Conservation (phyloP, 2,888 invertebrate genomes). For the Cryptocephalus primarius region DNA sequence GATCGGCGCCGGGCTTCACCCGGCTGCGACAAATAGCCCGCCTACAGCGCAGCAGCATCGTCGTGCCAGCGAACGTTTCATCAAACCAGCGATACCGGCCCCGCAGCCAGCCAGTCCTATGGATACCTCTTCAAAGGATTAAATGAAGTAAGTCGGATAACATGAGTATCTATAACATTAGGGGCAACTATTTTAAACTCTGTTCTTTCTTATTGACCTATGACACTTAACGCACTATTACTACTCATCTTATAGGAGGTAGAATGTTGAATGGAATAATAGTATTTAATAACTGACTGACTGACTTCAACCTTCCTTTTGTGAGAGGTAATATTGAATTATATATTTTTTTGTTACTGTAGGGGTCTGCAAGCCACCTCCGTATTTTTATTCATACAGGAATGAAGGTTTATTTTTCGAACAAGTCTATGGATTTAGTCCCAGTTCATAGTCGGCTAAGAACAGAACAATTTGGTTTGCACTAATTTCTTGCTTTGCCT, state of each 20-base stretch:
- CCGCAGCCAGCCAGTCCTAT: constrained; percentile 54
- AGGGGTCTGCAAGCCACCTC: neutral
- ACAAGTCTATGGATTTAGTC: neutral
- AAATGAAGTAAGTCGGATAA: constrained; percentile 6
- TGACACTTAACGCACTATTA: too few species aligned
- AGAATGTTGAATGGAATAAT: too few species aligned
- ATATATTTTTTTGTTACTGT: neutral
- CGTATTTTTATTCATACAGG: neutral
- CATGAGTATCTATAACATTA: too few species aligned
- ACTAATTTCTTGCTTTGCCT: constrained; percentile 7
- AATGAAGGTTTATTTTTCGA: too few species aligned
- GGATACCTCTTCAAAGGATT: constrained; percentile 51
- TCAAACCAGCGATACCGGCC: constrained; percentile 72
- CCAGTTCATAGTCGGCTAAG: constrained; percentile 12
- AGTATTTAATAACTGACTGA: too few species aligned
- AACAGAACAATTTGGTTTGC: constrained; percentile 13
- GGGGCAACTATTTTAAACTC: too few species aligned
- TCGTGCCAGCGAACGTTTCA: constrained; percentile 70
- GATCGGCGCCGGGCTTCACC: constrained; percentile 36
- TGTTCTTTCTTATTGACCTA: too few species aligned
- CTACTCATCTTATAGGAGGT: too few species aligned
- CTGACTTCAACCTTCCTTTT: too few species aligned
- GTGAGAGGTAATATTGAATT: too few species aligned
- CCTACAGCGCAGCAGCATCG: constrained; percentile 41
- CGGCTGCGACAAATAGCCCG: constrained; percentile 34